A percentile compares a stretch with the other conserved stretches of the same genome.
These are phyloP conservation scores for Pedionomus torquatus DNA, from an alignment of 2,113 vertebrate species.

Conservation along the genomic window DNA sequence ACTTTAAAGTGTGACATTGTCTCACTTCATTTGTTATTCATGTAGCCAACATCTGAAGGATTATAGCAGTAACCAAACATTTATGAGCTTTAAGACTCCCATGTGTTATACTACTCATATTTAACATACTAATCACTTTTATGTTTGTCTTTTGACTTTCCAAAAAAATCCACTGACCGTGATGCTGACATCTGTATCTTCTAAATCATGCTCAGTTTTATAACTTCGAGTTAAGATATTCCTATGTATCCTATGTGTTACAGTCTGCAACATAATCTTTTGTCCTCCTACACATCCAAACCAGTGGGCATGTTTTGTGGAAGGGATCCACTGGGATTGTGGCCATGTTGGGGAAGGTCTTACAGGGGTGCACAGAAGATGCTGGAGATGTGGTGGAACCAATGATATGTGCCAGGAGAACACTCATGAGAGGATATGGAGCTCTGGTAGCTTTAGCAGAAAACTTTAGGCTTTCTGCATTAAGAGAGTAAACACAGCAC, in stretches of 20 bases:
- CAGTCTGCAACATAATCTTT: neutral
- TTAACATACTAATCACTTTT: neutral
- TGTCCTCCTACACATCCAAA: accelerated
- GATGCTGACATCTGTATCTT: accelerated
- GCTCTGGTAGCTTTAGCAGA: neutral
- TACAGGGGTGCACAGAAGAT: neutral
- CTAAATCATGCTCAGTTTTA: neutral
- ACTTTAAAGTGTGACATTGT: neutral
- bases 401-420: accelerated
- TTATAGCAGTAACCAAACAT: neutral
- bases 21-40: neutral
- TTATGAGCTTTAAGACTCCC: neutral
- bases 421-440: neutral
- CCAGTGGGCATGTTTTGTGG: accelerated
- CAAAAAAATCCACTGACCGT: neutral
- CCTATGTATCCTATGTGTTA: neutral
- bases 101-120: neutral
- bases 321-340: accelerated
- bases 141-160: neutral
- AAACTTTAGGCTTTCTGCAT: neutral
- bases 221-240: neutral
- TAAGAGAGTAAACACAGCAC: neutral
- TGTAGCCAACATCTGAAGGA: neutral
- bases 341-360: accelerated
- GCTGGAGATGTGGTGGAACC: neutral